Evolutionary conservation across 2,797 vertebrate species (phyloP), one percentile per base, ranked within the genome.

Genomic region (Typhlichthys eigenmanni): DNA sequence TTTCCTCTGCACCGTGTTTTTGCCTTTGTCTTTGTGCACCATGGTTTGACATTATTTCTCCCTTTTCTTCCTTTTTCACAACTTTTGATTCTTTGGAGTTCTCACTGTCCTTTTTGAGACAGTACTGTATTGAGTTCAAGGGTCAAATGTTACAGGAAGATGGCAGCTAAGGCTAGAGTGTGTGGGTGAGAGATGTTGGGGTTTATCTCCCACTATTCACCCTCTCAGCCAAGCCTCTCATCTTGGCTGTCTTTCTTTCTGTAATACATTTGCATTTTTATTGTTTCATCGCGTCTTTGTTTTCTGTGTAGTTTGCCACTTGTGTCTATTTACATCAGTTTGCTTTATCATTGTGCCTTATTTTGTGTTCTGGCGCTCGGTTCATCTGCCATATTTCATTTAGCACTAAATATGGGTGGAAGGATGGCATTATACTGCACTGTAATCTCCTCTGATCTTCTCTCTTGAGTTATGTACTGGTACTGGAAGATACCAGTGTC

Each of bases 201-300:
- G 81, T 84, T 84, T 74, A 71, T 69, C 67, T 46, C 58, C 54
- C 56, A n/a, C 38, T 61, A 64, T 57, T 55, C 29, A 38, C 50
- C 38, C 48, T 52, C 32, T 3, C 16, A 16, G 24, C 24, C 24
- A 24, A 24, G 24, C 19, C 43, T 52, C 52, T 70, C 71, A 45
- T 57, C 62, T 68, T 70, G 71, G 80, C 69, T 67, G 60, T 72
- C 57, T 67, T 67, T 68, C n/a, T 65, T 59, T 55, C 69, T 80
- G 68, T 64, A 69, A 70, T 72, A 55, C 58, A 87, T 90, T 89
- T 84, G 82, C 86, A 88, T 90, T 88, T 87, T 86, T 89, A 88
- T 89, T 88, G 84, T 87, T 86, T 84, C 79, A 84, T 84, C 77
- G 75, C 75, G 69, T 60, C 32, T 62, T 52, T 64, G 13, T 55